Conservation (phyloP, 2,888 invertebrate genomes). For the Balanococcus diminutus region DNA sequence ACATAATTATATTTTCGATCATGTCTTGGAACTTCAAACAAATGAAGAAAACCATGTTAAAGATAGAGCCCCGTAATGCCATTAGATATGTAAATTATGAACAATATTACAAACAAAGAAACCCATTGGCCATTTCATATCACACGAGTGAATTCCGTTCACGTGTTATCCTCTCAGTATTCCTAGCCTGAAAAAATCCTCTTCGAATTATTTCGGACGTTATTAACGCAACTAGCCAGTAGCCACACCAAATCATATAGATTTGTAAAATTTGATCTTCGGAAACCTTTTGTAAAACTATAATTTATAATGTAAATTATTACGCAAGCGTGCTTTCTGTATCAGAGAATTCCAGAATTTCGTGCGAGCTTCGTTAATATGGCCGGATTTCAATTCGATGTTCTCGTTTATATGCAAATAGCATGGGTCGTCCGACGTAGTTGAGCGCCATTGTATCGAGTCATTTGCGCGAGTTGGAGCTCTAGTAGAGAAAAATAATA, state of each 20-base stretch:
- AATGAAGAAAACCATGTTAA: neutral
- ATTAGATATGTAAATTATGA: neutral
- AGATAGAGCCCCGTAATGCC: neutral
- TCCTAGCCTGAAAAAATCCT: neutral
- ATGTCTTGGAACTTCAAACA: neutral
- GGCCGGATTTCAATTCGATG: slow-evolving; percentile 15
- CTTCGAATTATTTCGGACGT: too few relatives aligned
- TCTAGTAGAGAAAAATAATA: neutral
- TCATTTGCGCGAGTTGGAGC: neutral
- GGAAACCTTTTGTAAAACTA: neutral
- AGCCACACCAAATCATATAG: neutral
- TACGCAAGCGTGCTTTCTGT: neutral
- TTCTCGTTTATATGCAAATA: slow-evolving; percentile 8
- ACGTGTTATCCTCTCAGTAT: neutral
- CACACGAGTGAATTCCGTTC: neutral
- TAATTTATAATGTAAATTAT: neutral
- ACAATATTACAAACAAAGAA: neutral
- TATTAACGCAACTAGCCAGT: neutral
- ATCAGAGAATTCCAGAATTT: neutral
- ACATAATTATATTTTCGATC: neutral
- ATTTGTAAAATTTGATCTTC: neutral
- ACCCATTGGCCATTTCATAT: neutral
- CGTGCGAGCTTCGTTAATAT: neutral
- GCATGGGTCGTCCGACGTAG: neutral
- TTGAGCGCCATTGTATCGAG: neutral